Conservation (phyloP, 2,888 invertebrate genomes). For the Maniola hyperantus region DNA sequence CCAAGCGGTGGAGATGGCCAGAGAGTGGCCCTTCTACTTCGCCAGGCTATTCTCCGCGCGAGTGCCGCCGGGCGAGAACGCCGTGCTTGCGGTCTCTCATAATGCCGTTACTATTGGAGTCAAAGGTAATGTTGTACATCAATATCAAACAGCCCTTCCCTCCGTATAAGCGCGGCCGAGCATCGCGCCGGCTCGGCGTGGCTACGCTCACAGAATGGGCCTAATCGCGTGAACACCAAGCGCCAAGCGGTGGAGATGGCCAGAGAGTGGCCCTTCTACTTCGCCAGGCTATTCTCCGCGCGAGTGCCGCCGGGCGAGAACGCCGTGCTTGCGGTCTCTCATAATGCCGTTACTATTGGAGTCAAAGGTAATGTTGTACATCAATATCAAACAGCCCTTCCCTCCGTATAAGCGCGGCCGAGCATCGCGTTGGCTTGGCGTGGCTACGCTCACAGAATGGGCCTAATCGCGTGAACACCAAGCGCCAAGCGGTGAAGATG, state of each 20-base stretch:
- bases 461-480: slow-evolving; percentile 88
- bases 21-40: slow-evolving; percentile 97
- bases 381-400: slow-evolving; percentile 84
- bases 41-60: slow-evolving; percentile 90
- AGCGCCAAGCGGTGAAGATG: slow-evolving; percentile 94
- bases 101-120: slow-evolving; percentile 85
- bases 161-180: slow-evolving; percentile 84
- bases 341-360: slow-evolving; percentile 86
- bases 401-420: slow-evolving; percentile 83
- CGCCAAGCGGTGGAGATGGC: slow-evolving; percentile 95
- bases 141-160: slow-evolving; percentile 83
- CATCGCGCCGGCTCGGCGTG: slow-evolving; percentile 80
- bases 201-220: slow-evolving; percentile 88
- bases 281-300: slow-evolving; percentile 92
- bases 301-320: slow-evolving; percentile 85
- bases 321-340: slow-evolving; percentile 94
- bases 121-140: slow-evolving; percentile 60
- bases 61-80: slow-evolving; percentile 86
- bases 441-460: slow-evolving; percentile 90
- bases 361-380: slow-evolving; percentile 64
- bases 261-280: slow-evolving; percentile 96
- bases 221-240: slow-evolving; percentile 90
- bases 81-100: slow-evolving; percentile 95
- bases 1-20: slow-evolving; percentile 94
- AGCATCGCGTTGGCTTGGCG: slow-evolving; percentile 78